Conservation (phyloP, 2,113 vertebrate species). For the Apteryx owenii region DNA sequence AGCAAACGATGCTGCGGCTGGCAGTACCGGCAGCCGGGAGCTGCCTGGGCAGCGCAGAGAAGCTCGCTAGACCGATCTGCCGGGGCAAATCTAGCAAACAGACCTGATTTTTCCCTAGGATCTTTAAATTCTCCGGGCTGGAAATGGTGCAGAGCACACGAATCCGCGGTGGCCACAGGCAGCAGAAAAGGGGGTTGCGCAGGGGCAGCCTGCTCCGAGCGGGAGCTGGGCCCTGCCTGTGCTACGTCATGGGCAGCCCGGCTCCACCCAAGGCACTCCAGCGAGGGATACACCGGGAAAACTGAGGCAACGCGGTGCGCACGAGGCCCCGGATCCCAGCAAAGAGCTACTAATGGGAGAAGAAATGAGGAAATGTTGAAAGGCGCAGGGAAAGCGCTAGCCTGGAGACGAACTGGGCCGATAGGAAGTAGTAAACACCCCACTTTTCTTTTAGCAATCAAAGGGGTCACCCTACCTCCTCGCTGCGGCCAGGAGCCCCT, state of each 20-base stretch:
- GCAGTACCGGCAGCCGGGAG: accelerated
- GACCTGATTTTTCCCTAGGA: background rate
- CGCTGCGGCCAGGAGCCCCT: too few species aligned
- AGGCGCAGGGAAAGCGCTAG: too few species aligned
- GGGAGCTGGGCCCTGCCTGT: too few species aligned
- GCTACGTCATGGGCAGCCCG: too few species aligned
- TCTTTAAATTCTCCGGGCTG: background rate
- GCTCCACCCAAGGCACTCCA: background rate
- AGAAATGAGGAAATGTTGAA: too few species aligned
- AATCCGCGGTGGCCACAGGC: background rate
- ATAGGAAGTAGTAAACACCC: too few species aligned
- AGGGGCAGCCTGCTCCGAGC: background rate
- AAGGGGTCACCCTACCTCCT: too few species aligned
- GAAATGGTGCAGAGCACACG: background rate
- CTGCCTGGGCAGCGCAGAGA: background rate
- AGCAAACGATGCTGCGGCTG: background rate
- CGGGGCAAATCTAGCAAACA: background rate
- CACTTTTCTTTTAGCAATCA: too few species aligned
- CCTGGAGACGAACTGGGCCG: too few species aligned
- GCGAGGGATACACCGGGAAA: background rate
- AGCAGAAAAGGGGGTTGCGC: background rate
- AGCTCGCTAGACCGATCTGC: too few species aligned
- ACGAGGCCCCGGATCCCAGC: accelerated
- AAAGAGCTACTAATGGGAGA: background rate
- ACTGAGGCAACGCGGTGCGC: accelerated